A percentile compares a stretch with the other conserved stretches of the same genome.
Conservation (phyloP, 2,113 vertebrate species). For the Macrotus californicus region DNA sequence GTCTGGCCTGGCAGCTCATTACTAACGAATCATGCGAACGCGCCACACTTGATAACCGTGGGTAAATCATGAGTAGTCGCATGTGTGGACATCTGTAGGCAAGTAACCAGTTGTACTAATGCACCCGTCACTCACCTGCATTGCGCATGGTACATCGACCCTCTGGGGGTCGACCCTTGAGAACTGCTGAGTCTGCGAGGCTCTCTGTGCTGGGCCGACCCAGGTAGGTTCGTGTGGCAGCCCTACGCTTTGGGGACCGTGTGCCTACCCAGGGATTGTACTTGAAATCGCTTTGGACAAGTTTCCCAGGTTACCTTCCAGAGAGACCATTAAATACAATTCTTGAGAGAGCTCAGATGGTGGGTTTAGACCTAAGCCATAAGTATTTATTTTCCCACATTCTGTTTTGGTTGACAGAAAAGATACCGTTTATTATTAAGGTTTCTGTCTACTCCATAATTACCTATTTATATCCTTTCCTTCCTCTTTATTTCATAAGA, state of each 20-base stretch:
- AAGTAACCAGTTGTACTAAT: conserved; percentile 79
- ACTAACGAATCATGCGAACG: conserved; percentile 76
- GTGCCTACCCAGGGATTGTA: background rate
- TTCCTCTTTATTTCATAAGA: conserved; percentile 47
- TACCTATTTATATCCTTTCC: background rate
- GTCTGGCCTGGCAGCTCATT: conserved; percentile 76
- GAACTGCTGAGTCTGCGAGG: conserved; percentile 63
- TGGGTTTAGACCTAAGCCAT: conserved; percentile 33
- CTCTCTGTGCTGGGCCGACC: conserved; percentile 46
- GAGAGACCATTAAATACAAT: background rate
- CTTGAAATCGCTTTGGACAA: conserved; percentile 34
- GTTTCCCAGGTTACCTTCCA: conserved; percentile 49
- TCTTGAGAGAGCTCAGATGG: conserved; percentile 13
- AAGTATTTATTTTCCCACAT: conserved; percentile 43
- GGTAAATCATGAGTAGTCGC: conserved; percentile 78
- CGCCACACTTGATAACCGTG: conserved; percentile 70
- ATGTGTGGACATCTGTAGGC: conserved; percentile 80
- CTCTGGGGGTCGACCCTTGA: conserved; percentile 65
- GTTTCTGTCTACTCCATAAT: conserved; percentile 34
- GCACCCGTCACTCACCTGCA: conserved; percentile 59
- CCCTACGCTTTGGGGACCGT: background rate
- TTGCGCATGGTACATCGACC: conserved; percentile 67
- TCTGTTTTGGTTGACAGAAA: conserved; percentile 49
- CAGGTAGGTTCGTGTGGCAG: conserved; percentile 53
- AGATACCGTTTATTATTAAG: conserved; percentile 29